Base-by-base conservation (phyloP, 2,113 vertebrate genomes). In the Sinocyclocheilus grahami region DNA sequence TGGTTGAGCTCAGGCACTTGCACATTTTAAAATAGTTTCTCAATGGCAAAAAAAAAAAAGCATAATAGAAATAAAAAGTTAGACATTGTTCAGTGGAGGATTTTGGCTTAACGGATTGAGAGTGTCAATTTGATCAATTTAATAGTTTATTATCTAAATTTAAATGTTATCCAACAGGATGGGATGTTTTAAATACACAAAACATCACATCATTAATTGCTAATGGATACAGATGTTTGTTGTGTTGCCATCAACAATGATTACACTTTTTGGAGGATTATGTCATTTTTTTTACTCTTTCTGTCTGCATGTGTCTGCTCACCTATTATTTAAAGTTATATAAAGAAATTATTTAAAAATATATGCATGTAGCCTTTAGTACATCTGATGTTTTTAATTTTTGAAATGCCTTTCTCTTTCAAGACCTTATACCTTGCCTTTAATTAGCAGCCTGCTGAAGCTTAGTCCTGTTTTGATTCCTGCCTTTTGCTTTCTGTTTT, bases 401-500 rank as follows among this genome's bases (percentile, higher is more conserved):
- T 83, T 51, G 1, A 58, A 78, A 58, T 37, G 4, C 27, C 18
- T 78, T 78, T 37, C 16, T 2, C 53, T 22, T 58, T 22, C 1
- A 18, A 46, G 8, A 46, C 20, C 22, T n/a, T 74, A 42, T 74
- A 74, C 1, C 18, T 58, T 60, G 9, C 3, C 51, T 60, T 37
- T 46, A 42, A 42, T 9, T 42, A 42, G 42, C 1, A 42, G 8
- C 8, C 7, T 78, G 20, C 20, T 79, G 10, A 58, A 37, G 20
- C 51, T 27, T 27, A 6, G 4, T 37, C 53, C 22, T 22, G 53
- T 13, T 33, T 60, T 37, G 18, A 78, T 78, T 78, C 51, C 30
- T n/a, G 16, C 13, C 30, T 78, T 78, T 60, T 79, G 18, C 20
- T 39, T 62, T 12, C 77, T 39, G 78, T 79, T 79, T 62, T 79